Percentiles rank a stretch among this genome's conserved stretches.
Evolutionary conservation across 2,113 vertebrate genomes (phyloP).

Genomic region (Sylvilagus bachmani): DNA sequence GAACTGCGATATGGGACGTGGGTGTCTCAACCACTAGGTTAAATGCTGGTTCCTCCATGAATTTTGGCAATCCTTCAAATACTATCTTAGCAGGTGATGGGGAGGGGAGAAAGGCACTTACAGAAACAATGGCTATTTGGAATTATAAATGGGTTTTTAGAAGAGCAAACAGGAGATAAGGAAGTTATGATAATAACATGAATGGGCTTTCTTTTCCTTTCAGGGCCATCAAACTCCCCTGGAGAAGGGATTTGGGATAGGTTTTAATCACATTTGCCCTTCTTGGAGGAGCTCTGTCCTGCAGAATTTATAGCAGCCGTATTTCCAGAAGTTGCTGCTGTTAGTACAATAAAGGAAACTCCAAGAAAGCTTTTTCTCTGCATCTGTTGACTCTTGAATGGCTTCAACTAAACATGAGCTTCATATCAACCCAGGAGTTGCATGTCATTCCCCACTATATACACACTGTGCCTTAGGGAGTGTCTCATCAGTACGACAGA

Average conservation of each 20-base stretch:
- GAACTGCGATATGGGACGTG: too few species aligned
- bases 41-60: too few species aligned
- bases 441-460: neutral
- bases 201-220: rapidly evolving
- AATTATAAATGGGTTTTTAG: neutral
- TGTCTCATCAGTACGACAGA: too few species aligned
- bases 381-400: neutral
- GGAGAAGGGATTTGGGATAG: neutral
- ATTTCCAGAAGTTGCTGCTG: neutral
- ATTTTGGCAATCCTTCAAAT: too few species aligned
- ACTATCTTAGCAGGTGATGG: neutral
- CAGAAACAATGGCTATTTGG: neutral
- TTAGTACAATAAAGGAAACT: neutral
- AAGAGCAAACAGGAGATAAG: neutral
- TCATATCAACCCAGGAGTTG: neutral
- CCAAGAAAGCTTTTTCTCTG: neutral
- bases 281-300: neutral
- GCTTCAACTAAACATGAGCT: neutral
- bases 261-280: neutral
- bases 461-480: neutral
- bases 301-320: neutral
- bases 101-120: neutral
- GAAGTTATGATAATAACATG: neutral
- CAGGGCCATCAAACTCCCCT: neutral
- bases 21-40: too few species aligned